Evolutionary conservation across 2,888 invertebrate genomes (phyloP), one percentile per base, ranked within the genome.

Genomic region (Adelphocoris suturalis): DNA sequence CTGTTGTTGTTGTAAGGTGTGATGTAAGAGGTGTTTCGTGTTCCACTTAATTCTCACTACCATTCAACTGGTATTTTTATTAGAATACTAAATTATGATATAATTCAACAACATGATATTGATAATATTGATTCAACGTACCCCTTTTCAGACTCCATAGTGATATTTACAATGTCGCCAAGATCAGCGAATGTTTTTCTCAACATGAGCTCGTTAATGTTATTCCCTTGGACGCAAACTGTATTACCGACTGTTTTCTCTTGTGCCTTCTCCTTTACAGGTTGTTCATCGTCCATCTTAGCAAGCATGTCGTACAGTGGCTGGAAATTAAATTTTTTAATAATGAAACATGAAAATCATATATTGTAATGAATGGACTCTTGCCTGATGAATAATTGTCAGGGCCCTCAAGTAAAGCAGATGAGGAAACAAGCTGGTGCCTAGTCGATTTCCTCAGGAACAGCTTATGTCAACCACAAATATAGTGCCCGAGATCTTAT

Each of bases 291-390:
- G 0, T 95, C 94, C 92, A 96, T 96, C 82, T 95, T 95, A 2
- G 96, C 96, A 93, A 97, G 96, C 92, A 95, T 96, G 91, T 97
- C 97, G 93, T 97, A 97, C n/a, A 97, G 93, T 93, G 96, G 95
- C 91, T 91, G 52, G 90, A 52, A 88, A 61, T n/a, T 46, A 81
- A 76, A n/a, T 23, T n/a, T 23, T 23, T 4, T 7, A 76, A 23
- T n/a, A 12, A 37, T 37, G 3, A 4, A 37, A 37, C 37, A 37
- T 37, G 37, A 37, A 37, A 57, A 52, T 52, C 16, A 52, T 52
- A 52, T 2, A 52, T 13, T 14, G 11, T 14, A 52, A 16, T 5
- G 52, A 16, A 52, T 52, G n/a, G n/a, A n/a, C n/a, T n/a, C n/a
- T n/a, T n/a, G n/a, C n/a, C n/a, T 52, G 2, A 37, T 7, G 52